Base-by-base conservation (phyloP, 2,113 vertebrate genomes). In the Phaethon lepturus region DNA sequence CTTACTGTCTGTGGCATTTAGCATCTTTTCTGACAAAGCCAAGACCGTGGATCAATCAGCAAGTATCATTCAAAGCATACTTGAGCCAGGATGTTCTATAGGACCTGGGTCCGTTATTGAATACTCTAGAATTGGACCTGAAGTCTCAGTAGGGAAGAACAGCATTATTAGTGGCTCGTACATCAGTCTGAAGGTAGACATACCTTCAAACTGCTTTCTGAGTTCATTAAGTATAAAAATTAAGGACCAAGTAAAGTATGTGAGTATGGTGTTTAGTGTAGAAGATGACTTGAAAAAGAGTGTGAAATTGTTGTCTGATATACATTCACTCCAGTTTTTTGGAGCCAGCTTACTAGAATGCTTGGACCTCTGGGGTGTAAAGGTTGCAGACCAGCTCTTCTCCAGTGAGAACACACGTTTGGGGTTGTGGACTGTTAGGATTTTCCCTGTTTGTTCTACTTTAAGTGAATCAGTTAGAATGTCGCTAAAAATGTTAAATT, bases 401-500 rank as follows among this genome's bases (percentile, higher is more conserved):
- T 99, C 99, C 4, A 92, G 98, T 11, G 95, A 96, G 11, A 74
- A 26, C 18, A 56, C 93, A 2, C 5, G 6, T 28, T 56, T 98
- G 59, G 99, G 98, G 86, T 94, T 99, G 93, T 99, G 99, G 99
- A 99, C 98, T 24, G 98, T 98, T 3, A 97, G 99, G 77, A 98
- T 99, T 90, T 99, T 99, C 88, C 99, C 99, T 5, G 73, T 99
- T 86, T 99, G 99, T 85, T 87, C 95, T 3, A 98, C 98, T 79
- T 96, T 96, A 63, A 97, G 80, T 52, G 97, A 98, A 50, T 99
- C 99, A 0, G 99, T 98, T 38, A 95, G 85, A 9, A 17, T 80
- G 72, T 98, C 99, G 1, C 89, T 99, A 69, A 82, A 96, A 83
- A 99, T 99, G 99, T 91, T 99, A 76, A 89, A 75, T 53, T 98